These are phyloP conservation scores for Dendrocopos noguchii DNA, from an alignment of 2,113 vertebrate species.

Conservation along the genomic window DNA sequence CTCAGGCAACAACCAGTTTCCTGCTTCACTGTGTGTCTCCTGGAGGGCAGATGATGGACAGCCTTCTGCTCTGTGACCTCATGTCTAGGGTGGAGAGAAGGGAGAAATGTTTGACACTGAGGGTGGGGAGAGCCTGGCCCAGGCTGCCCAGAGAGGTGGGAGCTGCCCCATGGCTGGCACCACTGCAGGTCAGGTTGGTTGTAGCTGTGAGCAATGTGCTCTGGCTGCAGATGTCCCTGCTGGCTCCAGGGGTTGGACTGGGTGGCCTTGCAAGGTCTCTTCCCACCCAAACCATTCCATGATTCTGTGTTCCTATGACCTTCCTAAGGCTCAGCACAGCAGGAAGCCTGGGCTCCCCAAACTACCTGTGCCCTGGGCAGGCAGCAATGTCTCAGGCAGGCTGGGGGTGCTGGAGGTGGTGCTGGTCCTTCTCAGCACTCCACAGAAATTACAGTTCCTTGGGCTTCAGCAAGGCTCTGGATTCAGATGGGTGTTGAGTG, in stretches of 20 bases:
- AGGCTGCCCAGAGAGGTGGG: no score
- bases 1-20: neutral
- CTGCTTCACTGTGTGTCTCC: accelerated
- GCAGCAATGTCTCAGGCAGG: neutral
- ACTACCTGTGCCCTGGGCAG: accelerated
- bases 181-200: no score
- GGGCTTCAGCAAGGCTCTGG: neutral
- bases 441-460: neutral
- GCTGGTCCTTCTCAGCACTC: neutral
- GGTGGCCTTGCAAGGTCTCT: no score
- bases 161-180: no score
- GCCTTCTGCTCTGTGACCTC: accelerated
- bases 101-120: no score
- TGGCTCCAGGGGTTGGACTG: no score
- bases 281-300: no score
- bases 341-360: accelerated
- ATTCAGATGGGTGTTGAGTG: neutral
- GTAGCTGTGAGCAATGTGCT: no score
- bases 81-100: no score
- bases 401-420: neutral
- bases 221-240: no score
- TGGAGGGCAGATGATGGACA: accelerated
- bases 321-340: neutral
- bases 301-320: no score
- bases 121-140: no score